A percentile compares a stretch with the other conserved stretches of the same genome.
Evolutionary conservation across 2,888 invertebrate genomes (phyloP).

Genomic region (Ischnus inquisitorius): DNA sequence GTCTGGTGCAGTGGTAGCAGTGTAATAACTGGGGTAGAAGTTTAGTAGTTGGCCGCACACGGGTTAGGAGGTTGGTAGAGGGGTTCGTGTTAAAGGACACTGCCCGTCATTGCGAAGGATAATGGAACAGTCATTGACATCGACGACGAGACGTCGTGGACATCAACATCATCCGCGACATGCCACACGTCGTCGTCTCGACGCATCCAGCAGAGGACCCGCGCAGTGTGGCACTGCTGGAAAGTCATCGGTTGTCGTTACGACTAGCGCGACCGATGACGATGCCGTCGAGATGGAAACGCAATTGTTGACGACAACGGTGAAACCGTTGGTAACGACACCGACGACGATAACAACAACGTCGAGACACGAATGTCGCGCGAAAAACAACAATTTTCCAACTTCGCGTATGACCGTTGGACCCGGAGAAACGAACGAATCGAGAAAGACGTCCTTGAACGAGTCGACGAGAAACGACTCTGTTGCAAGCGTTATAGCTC

Average conservation of each 20-base stretch:
- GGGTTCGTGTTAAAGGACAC: conserved; percentile 33
- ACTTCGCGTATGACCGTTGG: conserved; percentile 32
- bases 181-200: conserved; percentile 82
- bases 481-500: conserved; percentile 58
- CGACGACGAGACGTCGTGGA: conserved; percentile 82
- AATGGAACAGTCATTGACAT: conserved; percentile 81
- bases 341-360: conserved; percentile 52
- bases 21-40: conserved; percentile 79
- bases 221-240: conserved; percentile 85
- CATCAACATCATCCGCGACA: conserved; percentile 84
- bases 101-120: conserved; percentile 25
- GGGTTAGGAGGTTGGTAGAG: conserved; percentile 78
- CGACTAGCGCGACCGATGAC: not conserved
- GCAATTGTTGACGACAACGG: conserved; percentile 40
- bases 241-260: conserved; percentile 19
- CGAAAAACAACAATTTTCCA: conserved; percentile 64
- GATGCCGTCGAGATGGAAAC: not conserved
- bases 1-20: conserved; percentile 88
- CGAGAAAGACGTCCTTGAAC: conserved; percentile 49
- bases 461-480: conserved; percentile 56
- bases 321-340: conserved; percentile 23
- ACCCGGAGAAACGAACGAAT: conserved; percentile 9
- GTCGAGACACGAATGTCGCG: conserved; percentile 58
- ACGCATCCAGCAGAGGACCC: conserved; percentile 81
- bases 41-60: conserved; percentile 81